Evolutionary conservation across 1,140 invertebrate species (phyloP).

Genomic region (Ephestia elutella): DNA sequence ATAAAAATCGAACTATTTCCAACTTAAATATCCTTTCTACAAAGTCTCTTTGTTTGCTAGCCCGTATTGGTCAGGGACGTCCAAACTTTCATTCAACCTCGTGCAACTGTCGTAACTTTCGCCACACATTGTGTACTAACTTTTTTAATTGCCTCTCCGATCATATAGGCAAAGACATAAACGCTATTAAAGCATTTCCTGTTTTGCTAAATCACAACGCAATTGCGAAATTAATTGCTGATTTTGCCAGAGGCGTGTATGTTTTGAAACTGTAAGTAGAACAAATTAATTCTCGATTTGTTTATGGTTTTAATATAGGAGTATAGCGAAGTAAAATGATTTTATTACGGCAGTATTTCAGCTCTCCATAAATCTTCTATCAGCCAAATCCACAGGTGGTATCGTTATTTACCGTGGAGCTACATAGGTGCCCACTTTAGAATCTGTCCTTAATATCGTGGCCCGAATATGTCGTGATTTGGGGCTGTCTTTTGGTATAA

Average conservation of each 20-base stretch:
- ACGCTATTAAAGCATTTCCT: neutral
- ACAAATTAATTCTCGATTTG: no score
- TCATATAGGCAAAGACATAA: neutral
- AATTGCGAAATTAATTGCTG: neutral
- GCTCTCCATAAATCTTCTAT: neutral
- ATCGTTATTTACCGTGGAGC: neutral
- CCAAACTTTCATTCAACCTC: slow-evolving; percentile 3
- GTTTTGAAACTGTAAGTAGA: neutral
- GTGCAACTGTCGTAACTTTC: neutral
- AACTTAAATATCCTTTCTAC: neutral
- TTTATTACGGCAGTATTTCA: neutral
- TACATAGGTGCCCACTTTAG: neutral
- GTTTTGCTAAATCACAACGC: neutral
- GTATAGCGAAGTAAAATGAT: neutral
- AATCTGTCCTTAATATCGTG: neutral
- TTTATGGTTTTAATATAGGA: no score
- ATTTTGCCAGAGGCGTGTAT: neutral
- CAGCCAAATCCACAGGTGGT: slow-evolving; percentile 1
- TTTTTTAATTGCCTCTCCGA: neutral
- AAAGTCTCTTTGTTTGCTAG: slow-evolving; percentile 4
- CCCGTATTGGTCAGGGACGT: slow-evolving; percentile 9
- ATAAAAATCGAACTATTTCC: no score
- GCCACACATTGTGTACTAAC: neutral
- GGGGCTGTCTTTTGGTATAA: neutral
- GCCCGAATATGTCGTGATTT: neutral